A percentile compares a stretch with the other conserved stretches of the same genome.
Conservation (phyloP, 1,140 invertebrate genomes). For the Doryteuthis pealeii region DNA sequence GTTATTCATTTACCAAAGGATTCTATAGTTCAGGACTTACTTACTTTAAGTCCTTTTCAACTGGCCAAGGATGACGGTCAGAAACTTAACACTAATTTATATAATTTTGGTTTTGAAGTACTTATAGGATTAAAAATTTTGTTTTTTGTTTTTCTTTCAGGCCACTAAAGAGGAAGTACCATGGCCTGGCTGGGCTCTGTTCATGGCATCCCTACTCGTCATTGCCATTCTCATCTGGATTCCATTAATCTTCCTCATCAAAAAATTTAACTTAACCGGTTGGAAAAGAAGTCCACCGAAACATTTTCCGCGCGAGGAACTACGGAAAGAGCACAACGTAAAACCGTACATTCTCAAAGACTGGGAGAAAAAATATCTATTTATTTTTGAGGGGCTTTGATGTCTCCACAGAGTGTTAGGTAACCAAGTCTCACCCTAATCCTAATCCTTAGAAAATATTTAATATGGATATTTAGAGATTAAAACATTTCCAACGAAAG, state of each 20-base stretch:
- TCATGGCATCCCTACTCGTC: constrained; percentile 75
- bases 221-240: constrained; percentile 81
- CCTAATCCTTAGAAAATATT: too few species aligned
- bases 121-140: too few species aligned
- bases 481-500: too few species aligned
- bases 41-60: too few species aligned
- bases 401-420: too few species aligned
- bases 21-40: too few species aligned
- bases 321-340: constrained; percentile 31
- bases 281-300: constrained; percentile 29
- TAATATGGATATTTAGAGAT: too few species aligned
- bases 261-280: constrained; percentile 18
- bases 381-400: constrained; percentile 8
- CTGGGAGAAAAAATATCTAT: constrained; percentile 27
- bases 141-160: constrained; percentile 63
- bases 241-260: constrained; percentile 66
- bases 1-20: too few species aligned
- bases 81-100: too few species aligned
- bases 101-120: too few species aligned
- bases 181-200: constrained; percentile 85
- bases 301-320: constrained; percentile 37
- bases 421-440: too few species aligned
- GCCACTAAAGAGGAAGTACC: constrained; percentile 69
- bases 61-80: too few species aligned
- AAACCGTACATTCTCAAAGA: constrained; percentile 26